A percentile compares a stretch with the other conserved stretches of the same genome.
These are phyloP conservation scores for Pteronotus mesoamericanus DNA, from an alignment of 2,797 vertebrate genomes.

Conservation along the genomic window DNA sequence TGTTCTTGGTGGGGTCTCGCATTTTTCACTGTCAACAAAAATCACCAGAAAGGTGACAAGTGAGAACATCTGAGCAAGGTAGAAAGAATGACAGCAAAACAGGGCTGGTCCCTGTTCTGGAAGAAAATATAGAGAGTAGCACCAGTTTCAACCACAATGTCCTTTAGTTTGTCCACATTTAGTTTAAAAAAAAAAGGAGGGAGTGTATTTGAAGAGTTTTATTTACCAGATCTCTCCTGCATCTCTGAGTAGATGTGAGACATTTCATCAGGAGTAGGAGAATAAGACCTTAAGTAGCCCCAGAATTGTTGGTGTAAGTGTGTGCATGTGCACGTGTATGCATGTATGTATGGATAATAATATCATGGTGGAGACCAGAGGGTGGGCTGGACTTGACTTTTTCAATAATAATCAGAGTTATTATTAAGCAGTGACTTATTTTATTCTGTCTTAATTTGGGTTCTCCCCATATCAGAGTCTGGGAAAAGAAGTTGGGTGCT, in stretches of 20 bases:
- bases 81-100: background rate
- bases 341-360: no score
- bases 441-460: background rate
- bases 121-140: background rate
- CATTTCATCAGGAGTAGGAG: background rate
- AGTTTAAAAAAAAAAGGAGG: background rate
- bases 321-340: background rate
- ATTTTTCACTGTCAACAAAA: background rate
- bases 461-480: background rate
- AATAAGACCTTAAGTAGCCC: background rate
- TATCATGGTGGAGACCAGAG: background rate
- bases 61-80: background rate
- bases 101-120: background rate
- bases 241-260: background rate
- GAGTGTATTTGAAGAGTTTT: background rate
- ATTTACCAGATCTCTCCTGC: background rate
- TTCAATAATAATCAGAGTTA: background rate
- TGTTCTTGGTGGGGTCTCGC: background rate
- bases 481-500: background rate
- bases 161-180: background rate
- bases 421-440: background rate
- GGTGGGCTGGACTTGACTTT: background rate
- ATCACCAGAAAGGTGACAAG: no score
- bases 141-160: background rate
- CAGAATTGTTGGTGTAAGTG: background rate